Base-by-base conservation (phyloP, 2,797 vertebrate species). In the Nannoperca obscura region DNA sequence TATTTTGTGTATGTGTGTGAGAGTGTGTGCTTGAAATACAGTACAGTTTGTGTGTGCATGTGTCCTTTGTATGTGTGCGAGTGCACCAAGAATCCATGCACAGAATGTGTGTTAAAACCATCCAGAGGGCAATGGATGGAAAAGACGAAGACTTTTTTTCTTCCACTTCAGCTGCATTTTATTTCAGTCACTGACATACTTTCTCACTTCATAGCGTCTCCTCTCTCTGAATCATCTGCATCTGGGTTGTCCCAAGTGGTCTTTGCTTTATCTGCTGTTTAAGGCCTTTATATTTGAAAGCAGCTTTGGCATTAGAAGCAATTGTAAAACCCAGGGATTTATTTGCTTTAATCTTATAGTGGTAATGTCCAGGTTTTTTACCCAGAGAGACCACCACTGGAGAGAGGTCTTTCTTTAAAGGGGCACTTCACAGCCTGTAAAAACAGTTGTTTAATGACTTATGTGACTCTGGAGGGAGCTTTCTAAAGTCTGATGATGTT, bases 161-260 rank as follows among this genome's bases (percentile, higher is more conserved):
- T 67, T 64, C 11, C 66, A 76, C 71, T 72, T 75, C 59, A 53
- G 58, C 24, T 63, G 69, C 6, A 1, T 74, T 83, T 82, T 67
- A 78, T 81, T 86, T 80, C 49, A 61, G 76, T 72, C 77, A 11
- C 65, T 88, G 86, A 91, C 84, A 89, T 38, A 88, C 79, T 84
- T 85, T 85, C 50, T 65, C 13, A 49, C 55, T 71, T 34, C 54
- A 20, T 34, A 63, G 30, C 24, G 0, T 76, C 61, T 13, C n/a
- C 24, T 76, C 61, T 62, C 64, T 77, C 61, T 71, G 66, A 81
- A 76, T 79, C 46, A 19, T 76, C 61, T 64, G 32, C 42, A 40
- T 75, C 19, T 53, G 34, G n/a, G 46, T 63, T 75, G 46, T 84
- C 71, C 76, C 58, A 8, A 14, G 34, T 46, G 52, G 4, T 74